Base-by-base conservation (phyloP, 2,113 vertebrate species). In the Gallinago media region DNA sequence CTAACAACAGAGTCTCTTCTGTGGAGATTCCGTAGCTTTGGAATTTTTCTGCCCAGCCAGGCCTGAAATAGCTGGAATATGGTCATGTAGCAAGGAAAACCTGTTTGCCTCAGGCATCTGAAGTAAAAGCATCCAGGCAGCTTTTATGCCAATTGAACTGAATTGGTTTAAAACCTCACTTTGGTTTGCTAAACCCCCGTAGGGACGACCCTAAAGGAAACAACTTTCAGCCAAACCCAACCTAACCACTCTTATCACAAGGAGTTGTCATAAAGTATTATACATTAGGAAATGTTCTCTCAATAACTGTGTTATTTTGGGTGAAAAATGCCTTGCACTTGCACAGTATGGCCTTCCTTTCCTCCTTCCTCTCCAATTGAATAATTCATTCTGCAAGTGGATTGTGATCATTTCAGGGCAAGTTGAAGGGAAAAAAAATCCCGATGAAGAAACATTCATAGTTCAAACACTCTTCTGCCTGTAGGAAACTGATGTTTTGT, bases 121-220 rank as follows among this genome's bases (percentile, higher is more conserved):
- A 49, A 71, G 71, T 12, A 29, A 88, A 95, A 95, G 34, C 11
- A 0, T 31, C 68, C 68, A 14, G 67, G 59, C 78, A 75, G 92
- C 42, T 94, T 92, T 93, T 12, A 50, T 56, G 47, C 47, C 94
- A 86, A 55, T 93, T 93, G 82, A 93, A 52, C 44, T 46, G 68
- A 84, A 44, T 11, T 19, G 46, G n/a, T 83, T 81, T 74, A 49
- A 93, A 91, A 80, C 61, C 85, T 80, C 42, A 0, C 42, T 62
- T 25, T 52, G 61, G 34, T 82, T 76, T 85, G 67, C 38, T 93
- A 77, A 94, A 74, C 59, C 21, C 59, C 92, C 29, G 0, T 2
- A 46, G 94, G 79, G 95, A 94, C 3, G 2, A 92, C 85, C 55
- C 81, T 54, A 7, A 36, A 85, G 55, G 75, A 66, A 85, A 74